Evolutionary conservation across 1,140 invertebrate genomes (phyloP), one percentile per base, ranked within the genome.

Genomic region (Zaprionus ornatus): DNA sequence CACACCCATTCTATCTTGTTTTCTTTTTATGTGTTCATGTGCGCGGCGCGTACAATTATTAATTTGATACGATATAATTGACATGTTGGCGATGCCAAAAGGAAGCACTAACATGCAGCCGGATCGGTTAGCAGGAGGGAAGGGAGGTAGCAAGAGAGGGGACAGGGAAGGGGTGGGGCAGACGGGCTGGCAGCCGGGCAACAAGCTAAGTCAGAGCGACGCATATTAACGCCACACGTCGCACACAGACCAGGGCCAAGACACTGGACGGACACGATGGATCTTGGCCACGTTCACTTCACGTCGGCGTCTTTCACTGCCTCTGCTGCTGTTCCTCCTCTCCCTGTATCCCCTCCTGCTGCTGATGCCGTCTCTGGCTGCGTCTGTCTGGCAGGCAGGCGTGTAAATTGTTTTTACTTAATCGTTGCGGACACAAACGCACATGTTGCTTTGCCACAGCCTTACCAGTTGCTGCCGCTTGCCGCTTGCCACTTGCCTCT

Each of bases 371-470:
- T 12, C 45, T 3, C 21, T 56, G 52, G 65, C 65, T 68, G 19
- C 9, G 17, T 60, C 40, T 45, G 81, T 71, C 48, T 85, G 79
- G 73, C 79, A 79, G 86, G 87, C 87, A 91, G 87, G 87, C 86
- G 86, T 90, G 87, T 90, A 90, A 90, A 90, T 90, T 91, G 86
- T 90, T 90, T 90, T 91, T 91, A 91, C 87, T 90, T 90, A 90
- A 90, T 90, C 87, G 87, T 76, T 87, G 88, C 82, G 73, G 87
- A 91, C 86, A 86, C 82, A 87, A 87, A 91, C 82, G 77, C 82
- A 87, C 82, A 86, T 90, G 86, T 85, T 85, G 75, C 74, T 91
- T 91, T 77, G 82, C 65, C 59, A 42, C 56, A 66, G 55, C 40
- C 17, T 35, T 67, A 54, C 55, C 29, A 27, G 54, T 65, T 48